Evolutionary conservation across 2,888 invertebrate genomes (phyloP).

Genomic region (Andrena camellia): DNA sequence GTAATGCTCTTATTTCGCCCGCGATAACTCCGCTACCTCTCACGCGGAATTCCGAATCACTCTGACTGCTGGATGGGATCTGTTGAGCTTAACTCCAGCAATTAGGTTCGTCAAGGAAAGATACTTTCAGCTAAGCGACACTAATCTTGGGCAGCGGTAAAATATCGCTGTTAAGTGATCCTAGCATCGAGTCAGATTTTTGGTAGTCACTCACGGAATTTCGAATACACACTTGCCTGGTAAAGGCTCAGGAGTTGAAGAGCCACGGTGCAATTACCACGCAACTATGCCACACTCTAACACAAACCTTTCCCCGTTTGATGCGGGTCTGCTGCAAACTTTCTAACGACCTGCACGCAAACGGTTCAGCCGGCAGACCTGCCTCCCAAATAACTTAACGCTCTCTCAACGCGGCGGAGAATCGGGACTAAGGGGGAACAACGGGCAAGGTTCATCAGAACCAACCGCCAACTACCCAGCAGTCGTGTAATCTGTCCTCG

Average conservation of each 20-base stretch:
- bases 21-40: neutral
- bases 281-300: neutral
- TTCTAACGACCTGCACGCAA: constrained; percentile 6
- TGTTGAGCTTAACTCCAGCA: neutral
- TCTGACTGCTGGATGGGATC: neutral
- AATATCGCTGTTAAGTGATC: too few relatives aligned
- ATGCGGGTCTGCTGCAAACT: neutral
- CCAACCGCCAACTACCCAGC: constrained; percentile 32
- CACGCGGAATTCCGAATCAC: neutral
- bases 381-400: constrained; percentile 31
- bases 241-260: neutral
- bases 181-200: too few relatives aligned
- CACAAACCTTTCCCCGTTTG: constrained; percentile 3
- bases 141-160: too few relatives aligned
- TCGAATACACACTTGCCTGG: too few relatives aligned
- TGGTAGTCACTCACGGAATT: too few relatives aligned
- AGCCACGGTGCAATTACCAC: neutral
- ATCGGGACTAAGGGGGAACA: constrained; percentile 7
- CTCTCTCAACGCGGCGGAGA: neutral
- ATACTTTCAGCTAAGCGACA: too few relatives aligned
- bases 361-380: neutral
- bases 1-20: constrained; percentile 11
- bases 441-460: constrained; percentile 36
- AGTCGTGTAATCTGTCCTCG: constrained; percentile 59
- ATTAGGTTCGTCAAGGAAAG: too few relatives aligned